A percentile compares a stretch with the other conserved stretches of the same genome.
Evolutionary conservation across 2,113 vertebrate species (phyloP).

Genomic region (Myotis davidii): DNA sequence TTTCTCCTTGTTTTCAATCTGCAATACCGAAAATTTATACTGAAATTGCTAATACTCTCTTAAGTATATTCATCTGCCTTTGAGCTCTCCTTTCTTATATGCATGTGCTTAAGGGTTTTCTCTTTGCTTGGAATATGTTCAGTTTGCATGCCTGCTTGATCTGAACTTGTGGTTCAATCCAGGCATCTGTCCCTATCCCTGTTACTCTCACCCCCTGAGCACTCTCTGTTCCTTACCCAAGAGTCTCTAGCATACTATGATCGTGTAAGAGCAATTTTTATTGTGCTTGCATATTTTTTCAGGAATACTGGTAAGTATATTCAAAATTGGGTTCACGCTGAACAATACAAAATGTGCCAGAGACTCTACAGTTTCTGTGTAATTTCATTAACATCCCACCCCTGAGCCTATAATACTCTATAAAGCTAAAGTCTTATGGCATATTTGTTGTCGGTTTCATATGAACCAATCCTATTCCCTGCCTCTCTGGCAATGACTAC

Average conservation of each 20-base stretch:
- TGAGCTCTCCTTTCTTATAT: neutral
- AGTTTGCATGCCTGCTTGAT: neutral
- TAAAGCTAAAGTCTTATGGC: neutral
- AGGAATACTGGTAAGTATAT: neutral
- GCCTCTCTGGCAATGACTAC: neutral
- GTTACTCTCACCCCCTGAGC: neutral
- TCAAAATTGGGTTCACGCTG: neutral
- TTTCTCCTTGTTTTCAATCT: neutral
- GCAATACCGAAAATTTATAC: neutral
- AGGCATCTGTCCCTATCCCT: neutral
- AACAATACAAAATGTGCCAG: neutral
- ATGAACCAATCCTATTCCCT: neutral
- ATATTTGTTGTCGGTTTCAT: neutral
- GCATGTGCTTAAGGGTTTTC: neutral
- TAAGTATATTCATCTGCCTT: neutral
- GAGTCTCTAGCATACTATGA: neutral
- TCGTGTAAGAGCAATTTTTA: neutral
- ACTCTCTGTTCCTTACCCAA: neutral
- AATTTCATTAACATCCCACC: neutral
- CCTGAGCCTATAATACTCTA: neutral
- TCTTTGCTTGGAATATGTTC: neutral
- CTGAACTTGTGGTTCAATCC: neutral
- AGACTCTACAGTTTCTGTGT: neutral
- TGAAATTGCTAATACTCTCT: neutral
- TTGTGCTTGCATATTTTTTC: neutral